A percentile compares a stretch with the other conserved stretches of the same genome.
phyloP scores from a whole-genome alignment of 2,113 vertebrate species.

The Holacanthus passer region DNA sequence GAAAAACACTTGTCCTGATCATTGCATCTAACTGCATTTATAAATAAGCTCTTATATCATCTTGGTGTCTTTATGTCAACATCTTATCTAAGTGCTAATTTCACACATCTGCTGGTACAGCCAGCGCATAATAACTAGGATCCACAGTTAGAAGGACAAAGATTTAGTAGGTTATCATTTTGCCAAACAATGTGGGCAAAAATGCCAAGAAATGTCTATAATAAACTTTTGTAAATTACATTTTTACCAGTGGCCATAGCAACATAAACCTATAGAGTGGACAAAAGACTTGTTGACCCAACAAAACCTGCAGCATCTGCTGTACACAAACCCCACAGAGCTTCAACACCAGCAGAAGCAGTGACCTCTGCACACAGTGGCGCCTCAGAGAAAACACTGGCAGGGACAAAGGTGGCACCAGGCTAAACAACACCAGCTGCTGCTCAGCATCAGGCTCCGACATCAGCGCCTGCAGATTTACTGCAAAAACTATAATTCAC shows the following conservation, averaged over 20 bases:
- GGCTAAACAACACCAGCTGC: conserved; percentile 67
- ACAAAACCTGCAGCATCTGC: conserved; percentile 52
- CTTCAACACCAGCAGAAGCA: conserved; percentile 22
- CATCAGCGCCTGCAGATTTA: neutral
- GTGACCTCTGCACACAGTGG: conserved; percentile 64
- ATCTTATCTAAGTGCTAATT: neutral
- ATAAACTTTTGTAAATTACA: neutral
- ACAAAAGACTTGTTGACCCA: conserved; percentile 21
- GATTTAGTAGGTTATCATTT: neutral
- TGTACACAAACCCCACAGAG: conserved; percentile 12
- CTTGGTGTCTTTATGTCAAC: neutral
- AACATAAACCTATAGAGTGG: neutral
- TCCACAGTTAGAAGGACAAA: neutral
- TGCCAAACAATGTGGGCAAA: neutral
- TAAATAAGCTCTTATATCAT: neutral
- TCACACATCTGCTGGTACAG: neutral
- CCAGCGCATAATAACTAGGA: neutral
- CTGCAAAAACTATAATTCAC: neutral
- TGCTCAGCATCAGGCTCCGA: conserved; percentile 36
- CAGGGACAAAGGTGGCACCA: conserved; percentile 55
- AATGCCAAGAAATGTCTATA: neutral
- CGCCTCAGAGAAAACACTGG: conserved; percentile 48
- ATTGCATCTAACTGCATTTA: neutral
- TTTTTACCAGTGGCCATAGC: neutral
- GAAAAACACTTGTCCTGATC: neutral